A percentile compares a stretch with the other conserved stretches of the same genome.
phyloP scores from a whole-genome alignment of 1,140 invertebrate genomes.

The Platorchestia sp. region DNA sequence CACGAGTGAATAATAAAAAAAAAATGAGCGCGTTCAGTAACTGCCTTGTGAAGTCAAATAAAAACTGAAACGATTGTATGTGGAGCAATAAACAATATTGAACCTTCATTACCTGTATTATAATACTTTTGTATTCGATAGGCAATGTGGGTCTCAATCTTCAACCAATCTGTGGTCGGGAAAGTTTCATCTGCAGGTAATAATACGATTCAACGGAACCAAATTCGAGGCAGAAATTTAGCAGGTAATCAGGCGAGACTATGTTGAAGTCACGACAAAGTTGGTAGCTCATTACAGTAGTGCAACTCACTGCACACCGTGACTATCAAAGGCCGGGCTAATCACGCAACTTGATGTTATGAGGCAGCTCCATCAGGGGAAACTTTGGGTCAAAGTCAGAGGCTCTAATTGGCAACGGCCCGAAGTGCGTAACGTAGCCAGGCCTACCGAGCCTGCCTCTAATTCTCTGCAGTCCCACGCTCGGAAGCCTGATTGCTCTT shows the following conservation, averaged over 20 bases:
- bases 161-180: background rate
- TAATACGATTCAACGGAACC: background rate
- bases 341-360: constrained; percentile 8
- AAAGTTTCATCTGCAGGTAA: background rate
- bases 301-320: background rate
- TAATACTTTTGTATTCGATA: background rate
- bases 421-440: background rate
- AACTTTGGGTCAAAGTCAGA: constrained; percentile 7
- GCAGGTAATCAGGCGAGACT: background rate
- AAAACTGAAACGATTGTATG: background rate
- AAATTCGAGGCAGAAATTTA: background rate
- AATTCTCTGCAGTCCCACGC: background rate
- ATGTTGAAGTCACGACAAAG: background rate
- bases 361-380: background rate
- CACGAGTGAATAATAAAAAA: no score
- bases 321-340: background rate
- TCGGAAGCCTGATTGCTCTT: no score
- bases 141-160: background rate
- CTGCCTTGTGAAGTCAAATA: background rate
- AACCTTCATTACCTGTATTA: background rate
- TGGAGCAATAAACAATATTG: background rate
- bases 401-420: background rate
- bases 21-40: no score
- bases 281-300: background rate
- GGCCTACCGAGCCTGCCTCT: background rate